These are phyloP conservation scores for Elegia similella DNA, from an alignment of 2,888 invertebrate genomes.

Conservation along the genomic window DNA sequence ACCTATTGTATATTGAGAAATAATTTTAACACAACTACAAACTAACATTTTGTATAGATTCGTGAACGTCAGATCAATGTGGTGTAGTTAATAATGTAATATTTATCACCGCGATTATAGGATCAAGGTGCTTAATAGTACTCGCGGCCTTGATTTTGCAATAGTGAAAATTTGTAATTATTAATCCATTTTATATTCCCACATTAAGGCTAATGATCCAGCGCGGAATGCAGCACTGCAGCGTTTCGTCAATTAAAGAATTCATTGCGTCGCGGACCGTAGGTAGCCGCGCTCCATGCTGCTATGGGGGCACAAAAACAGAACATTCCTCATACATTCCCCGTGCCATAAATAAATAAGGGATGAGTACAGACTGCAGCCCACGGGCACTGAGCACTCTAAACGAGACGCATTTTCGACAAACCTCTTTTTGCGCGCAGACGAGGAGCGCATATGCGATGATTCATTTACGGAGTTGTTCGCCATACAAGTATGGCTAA, in stretches of 20 bases:
- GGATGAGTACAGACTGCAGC: constrained; percentile 69
- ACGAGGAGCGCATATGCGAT: constrained; percentile 79
- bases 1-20: too few relatives aligned
- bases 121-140: background rate
- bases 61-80: too few relatives aligned
- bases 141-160: constrained; percentile 20
- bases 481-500: constrained; percentile 73
- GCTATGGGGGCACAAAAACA: constrained; percentile 68
- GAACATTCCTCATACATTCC: constrained; percentile 67
- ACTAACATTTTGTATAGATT: too few relatives aligned
- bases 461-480: constrained; percentile 79
- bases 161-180: constrained; percentile 36
- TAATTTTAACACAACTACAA: too few relatives aligned
- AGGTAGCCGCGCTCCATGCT: constrained; percentile 57
- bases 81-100: background rate
- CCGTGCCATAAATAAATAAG: constrained; percentile 77
- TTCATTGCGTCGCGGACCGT: constrained; percentile 63
- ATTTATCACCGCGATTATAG: background rate
- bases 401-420: constrained; percentile 76
- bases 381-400: constrained; percentile 52
- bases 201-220: constrained; percentile 67
- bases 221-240: constrained; percentile 58
- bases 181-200: constrained; percentile 58
- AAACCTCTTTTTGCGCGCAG: constrained; percentile 74
- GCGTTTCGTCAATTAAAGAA: constrained; percentile 77